Base-by-base conservation (phyloP, 2,113 vertebrate species). In the Chinchilla lanigera region DNA sequence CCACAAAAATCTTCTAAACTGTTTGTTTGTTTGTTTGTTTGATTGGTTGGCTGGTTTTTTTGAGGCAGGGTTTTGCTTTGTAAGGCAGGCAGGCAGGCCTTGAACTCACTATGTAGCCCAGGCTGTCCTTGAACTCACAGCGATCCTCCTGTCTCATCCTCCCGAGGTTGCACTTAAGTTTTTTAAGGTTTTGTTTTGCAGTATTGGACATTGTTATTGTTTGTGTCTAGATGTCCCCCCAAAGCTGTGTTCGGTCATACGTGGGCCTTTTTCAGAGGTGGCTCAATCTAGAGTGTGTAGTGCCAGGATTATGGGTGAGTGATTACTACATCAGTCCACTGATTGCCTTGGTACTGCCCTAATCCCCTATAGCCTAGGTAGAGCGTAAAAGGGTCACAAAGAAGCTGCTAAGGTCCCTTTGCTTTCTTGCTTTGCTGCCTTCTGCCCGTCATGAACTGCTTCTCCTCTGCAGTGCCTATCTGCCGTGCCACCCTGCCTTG, bases 1-100 rank as follows among this genome's bases (percentile, higher is more conserved):
- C 95, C 95, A 82, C 94, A 92, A 5, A 97, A 92, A 75, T 44
- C 38, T 52, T 95, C 35, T 50, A 75, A 75, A 8, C 35, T 17
- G 65, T 80, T 24, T 47, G 20, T 73, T 73, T 73, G 22, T 12
- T 14, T 80, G 30, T 5, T 52, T 16, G 24, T 12, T 78, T 50
- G 14, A 0, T 24, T 50, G 6, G 12, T 73, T 73, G 38, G 19
- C 41, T 28, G 26, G 26, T 65, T 65, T 41, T 35, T 75, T 44
- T 75, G n/a, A 41, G 38, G 44, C 71, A 75, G 22, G 35, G 20
- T 44, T 33, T 75, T 7, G 7, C 38, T 22, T 75, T 44, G 22
- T 24, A 9, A 50, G 47, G 5, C 47, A 41, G 38, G 13, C 75
- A 78, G 26, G 44, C 26, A 30, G 20, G 69, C n/a, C 69, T 41